Percentiles rank a stretch among this genome's conserved stretches.
Evolutionary conservation across 2,797 vertebrate species (phyloP).

Genomic region (Protosalanx chinensis): DNA sequence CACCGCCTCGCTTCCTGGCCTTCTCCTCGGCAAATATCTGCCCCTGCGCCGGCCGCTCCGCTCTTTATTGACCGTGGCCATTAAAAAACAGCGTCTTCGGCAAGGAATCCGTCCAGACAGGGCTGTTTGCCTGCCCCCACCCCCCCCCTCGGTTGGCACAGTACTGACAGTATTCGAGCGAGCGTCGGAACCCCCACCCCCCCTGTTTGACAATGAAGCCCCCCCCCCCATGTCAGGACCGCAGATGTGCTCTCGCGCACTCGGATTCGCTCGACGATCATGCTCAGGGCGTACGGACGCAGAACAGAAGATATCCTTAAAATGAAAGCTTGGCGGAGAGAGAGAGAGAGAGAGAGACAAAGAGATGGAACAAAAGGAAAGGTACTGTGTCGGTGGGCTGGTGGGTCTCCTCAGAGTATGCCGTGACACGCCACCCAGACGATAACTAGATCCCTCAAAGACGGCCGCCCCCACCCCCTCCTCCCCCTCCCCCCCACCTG

Average conservation of each 20-base stretch:
- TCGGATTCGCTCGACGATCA: too few species aligned
- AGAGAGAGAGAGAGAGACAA: too few species aligned
- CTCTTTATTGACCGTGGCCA: constrained; percentile 50
- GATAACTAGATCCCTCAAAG: background rate
- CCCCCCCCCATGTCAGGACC: constrained; percentile 41
- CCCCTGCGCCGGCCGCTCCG: constrained; percentile 30
- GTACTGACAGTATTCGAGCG: constrained; percentile 23
- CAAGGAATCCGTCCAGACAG: constrained; percentile 48
- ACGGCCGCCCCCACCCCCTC: background rate
- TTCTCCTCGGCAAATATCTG: constrained; percentile 42
- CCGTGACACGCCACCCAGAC: background rate
- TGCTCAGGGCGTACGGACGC: too few species aligned
- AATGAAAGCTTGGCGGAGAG: background rate
- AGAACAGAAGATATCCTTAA: too few species aligned
- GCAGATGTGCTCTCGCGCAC: constrained; percentile 35
- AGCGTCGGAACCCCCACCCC: constrained; percentile 6
- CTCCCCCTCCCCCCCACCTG: background rate
- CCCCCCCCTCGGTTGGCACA: constrained; percentile 40
- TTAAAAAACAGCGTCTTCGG: constrained; percentile 53
- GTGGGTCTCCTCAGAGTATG: constrained; percentile 1
- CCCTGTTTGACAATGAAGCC: constrained; percentile 38
- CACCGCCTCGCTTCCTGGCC: constrained; percentile 38
- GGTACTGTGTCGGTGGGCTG: background rate
- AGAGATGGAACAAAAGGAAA: background rate
- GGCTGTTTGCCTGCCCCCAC: constrained; percentile 33